These are phyloP conservation scores for Spongia lamella DNA, from an alignment of 37 sponge, comb jelly and placozoan genomes.

Conservation along the genomic window DNA sequence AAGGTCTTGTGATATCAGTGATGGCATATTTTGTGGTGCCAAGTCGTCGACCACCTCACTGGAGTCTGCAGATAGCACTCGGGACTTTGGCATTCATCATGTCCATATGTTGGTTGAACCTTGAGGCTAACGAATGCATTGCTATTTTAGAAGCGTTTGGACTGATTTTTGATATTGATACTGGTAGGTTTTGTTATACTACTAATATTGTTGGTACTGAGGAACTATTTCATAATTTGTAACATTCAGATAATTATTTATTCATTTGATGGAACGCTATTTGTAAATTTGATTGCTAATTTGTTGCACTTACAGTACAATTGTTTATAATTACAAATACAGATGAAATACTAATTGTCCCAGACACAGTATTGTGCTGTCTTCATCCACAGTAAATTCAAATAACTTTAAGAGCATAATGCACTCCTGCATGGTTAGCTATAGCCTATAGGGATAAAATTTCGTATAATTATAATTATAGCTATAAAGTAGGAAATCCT, in stretches of 20 bases:
- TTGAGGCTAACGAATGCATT: constrained; percentile 83
- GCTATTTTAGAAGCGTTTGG: constrained; percentile 74
- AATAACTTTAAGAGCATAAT: too few relatives aligned
- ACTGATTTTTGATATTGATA: constrained; percentile 62
- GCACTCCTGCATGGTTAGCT: too few relatives aligned
- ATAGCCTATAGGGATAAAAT: too few relatives aligned
- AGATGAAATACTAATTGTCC: too few relatives aligned
- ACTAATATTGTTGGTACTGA: too few relatives aligned
- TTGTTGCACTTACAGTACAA: background rate
- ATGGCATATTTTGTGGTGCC: constrained; percentile 29
- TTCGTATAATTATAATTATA: too few relatives aligned
- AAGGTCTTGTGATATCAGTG: constrained; percentile 23
- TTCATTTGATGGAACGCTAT: background rate
- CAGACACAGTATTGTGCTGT: too few relatives aligned
- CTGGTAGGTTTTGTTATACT: constrained; percentile 53
- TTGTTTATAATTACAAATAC: background rate
- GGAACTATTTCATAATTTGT: background rate
- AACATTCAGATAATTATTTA: background rate
- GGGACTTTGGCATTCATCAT: constrained; percentile 69
- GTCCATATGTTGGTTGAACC: constrained; percentile 86
- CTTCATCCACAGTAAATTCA: too few relatives aligned
- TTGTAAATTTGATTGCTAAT: background rate
- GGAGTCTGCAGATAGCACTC: constrained; percentile 62
- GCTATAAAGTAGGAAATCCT: too few relatives aligned
- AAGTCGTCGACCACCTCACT: constrained; percentile 36